These are phyloP conservation scores for Drosophila nigritarsus DNA, from an alignment of 2,888 invertebrate species.

Conservation along the genomic window DNA sequence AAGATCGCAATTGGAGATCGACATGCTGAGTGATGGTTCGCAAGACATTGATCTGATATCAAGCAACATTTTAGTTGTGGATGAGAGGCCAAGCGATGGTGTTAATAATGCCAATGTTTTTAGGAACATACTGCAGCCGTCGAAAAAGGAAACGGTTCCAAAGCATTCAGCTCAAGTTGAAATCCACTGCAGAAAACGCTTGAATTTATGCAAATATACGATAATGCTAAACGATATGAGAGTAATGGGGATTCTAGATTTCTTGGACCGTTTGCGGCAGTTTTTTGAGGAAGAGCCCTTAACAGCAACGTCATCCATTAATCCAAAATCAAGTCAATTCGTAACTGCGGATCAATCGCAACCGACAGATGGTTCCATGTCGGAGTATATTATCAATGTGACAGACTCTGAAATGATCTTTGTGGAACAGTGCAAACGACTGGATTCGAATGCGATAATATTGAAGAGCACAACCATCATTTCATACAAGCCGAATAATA, in stretches of 20 bases:
- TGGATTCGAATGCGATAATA: constrained; percentile 97
- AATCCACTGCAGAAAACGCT: constrained; percentile 90
- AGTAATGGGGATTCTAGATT: constrained; percentile 96
- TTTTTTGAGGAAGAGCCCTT: constrained; percentile 88
- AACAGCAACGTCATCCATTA: constrained; percentile 43
- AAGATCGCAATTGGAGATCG: constrained; percentile 93
- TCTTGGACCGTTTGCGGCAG: constrained; percentile 94
- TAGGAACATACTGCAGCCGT: constrained; percentile 94
- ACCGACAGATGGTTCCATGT: constrained; percentile 34
- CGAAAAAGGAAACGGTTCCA: constrained; percentile 85
- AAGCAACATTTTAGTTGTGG: constrained; percentile 87
- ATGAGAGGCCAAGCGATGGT: constrained; percentile 71
- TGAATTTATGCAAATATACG: constrained; percentile 91
- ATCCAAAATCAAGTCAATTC: constrained; percentile 32
- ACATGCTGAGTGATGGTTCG: constrained; percentile 94
- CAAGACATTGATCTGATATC: constrained; percentile 97
- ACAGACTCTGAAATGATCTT: constrained; percentile 98
- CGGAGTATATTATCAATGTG: constrained; percentile 95
- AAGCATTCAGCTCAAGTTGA: constrained; percentile 89
- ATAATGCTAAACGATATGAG: constrained; percentile 97
- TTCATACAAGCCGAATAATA: constrained; percentile 90
- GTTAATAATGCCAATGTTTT: constrained; percentile 89
- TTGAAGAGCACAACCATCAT: constrained; percentile 96
- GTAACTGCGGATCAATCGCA: constrained; percentile 41
- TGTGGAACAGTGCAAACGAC: constrained; percentile 94